Percentiles rank a stretch among this genome's conserved stretches.
Conservation (phyloP, 2,113 vertebrate genomes). For the Marmota flaviventris region DNA sequence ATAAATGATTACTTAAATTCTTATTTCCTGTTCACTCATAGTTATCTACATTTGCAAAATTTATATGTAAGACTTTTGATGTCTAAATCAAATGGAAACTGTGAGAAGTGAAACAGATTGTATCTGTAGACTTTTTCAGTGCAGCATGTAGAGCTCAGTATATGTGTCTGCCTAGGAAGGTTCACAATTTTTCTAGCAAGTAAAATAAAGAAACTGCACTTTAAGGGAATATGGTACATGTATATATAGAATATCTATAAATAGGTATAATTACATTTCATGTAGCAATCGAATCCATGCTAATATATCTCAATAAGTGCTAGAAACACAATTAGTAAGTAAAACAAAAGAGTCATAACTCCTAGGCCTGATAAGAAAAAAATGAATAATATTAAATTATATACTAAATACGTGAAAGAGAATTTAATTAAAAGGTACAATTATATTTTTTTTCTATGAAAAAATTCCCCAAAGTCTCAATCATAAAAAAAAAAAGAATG, state of each 20-base stretch:
- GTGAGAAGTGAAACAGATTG: background rate
- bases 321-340: background rate
- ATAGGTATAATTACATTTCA: background rate
- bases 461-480: background rate
- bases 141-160: fast-evolving
- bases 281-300: background rate
- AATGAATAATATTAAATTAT: background rate
- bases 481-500: conserved; percentile 45
- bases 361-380: background rate
- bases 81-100: background rate
- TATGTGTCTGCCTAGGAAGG: background rate
- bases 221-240: background rate
- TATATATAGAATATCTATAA: background rate
- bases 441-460: background rate
- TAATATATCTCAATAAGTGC: background rate
- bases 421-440: background rate
- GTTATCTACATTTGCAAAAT: background rate
- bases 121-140: background rate
- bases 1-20: background rate
- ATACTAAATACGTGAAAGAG: background rate
- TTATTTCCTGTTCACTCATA: background rate
- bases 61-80: background rate
- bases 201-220: background rate
- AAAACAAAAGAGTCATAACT: background rate
- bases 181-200: background rate